Percentiles rank a stretch among this genome's conserved stretches.
Conservation (phyloP, 2,888 invertebrate species). For the Encarsia formosa region DNA sequence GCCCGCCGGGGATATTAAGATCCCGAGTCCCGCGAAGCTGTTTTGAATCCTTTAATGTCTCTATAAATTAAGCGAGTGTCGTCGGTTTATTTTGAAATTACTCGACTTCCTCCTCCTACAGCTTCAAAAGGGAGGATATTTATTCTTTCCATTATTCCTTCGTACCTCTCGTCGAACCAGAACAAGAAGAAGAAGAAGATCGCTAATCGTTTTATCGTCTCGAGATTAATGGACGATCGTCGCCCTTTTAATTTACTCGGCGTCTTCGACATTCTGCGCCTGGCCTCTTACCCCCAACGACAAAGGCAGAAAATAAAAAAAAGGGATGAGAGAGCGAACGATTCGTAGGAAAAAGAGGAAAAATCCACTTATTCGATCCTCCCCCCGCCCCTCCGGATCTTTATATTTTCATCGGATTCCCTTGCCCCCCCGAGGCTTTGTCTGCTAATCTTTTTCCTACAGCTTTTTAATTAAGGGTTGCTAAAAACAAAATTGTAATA, state of each 20-base stretch:
- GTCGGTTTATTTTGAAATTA: too few species aligned
- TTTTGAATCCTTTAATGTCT: too few species aligned
- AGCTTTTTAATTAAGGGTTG: too few species aligned
- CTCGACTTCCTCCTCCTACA: neutral
- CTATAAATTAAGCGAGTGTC: too few species aligned
- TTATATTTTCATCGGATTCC: slow-evolving; percentile 1
- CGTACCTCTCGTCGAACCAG: too few species aligned
- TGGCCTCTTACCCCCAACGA: neutral
- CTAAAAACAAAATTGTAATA: too few species aligned
- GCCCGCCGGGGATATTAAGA: too few species aligned
- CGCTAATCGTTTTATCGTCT: slow-evolving; percentile 37
- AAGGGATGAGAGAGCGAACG: neutral
- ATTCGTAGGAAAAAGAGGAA: neutral
- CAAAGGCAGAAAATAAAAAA: slow-evolving; percentile 2
- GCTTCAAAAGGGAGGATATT: too few species aligned
- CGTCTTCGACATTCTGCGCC: slow-evolving; percentile 14
- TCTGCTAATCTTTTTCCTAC: too few species aligned
- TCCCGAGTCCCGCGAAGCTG: too few species aligned
- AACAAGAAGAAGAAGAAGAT: too few species aligned
- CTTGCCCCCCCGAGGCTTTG: neutral
- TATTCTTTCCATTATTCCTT: too few species aligned
- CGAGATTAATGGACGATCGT: slow-evolving; percentile 35
- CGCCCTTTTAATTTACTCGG: slow-evolving; percentile 34
- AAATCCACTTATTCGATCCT: slow-evolving; percentile 13
- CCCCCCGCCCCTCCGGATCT: slow-evolving; percentile 1